phyloP scores from a whole-genome alignment of 1,140 invertebrate genomes.

The Formica exsecta region DNA sequence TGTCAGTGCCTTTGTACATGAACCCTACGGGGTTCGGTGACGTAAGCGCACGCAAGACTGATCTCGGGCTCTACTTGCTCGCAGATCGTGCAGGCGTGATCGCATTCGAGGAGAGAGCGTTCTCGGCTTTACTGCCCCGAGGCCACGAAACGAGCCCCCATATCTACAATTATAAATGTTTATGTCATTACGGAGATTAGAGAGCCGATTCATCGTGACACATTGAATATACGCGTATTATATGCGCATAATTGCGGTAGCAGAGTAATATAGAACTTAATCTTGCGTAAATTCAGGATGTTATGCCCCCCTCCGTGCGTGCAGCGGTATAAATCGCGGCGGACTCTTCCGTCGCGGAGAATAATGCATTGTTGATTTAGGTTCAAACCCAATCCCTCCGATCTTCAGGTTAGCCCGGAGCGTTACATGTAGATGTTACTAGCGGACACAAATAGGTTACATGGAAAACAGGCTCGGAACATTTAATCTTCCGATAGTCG shows the following conservation, averaged over 20 bases:
- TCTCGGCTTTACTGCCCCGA: slow-evolving; percentile 33
- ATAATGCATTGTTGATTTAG: slow-evolving; percentile 75
- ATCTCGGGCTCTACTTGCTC: slow-evolving; percentile 11
- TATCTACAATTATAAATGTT: slow-evolving; percentile 67
- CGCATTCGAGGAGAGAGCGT: slow-evolving; percentile 22
- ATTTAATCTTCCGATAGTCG: slow-evolving; percentile 74
- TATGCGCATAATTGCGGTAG: slow-evolving; percentile 67
- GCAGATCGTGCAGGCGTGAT: slow-evolving; percentile 55
- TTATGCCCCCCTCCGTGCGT: slow-evolving; percentile 21
- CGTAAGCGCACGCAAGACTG: slow-evolving; percentile 39
- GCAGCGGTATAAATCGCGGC: slow-evolving; percentile 60
- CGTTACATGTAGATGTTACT: slow-evolving; percentile 57
- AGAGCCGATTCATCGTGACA: slow-evolving; percentile 58
- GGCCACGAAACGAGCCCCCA: slow-evolving; percentile 48
- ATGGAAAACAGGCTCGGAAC: slow-evolving; percentile 34
- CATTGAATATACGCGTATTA: slow-evolving; percentile 65
- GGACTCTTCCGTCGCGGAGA: slow-evolving; percentile 52
- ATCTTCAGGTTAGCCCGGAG: slow-evolving; percentile 10
- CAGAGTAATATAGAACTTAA: slow-evolving; percentile 71
- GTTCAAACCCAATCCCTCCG: slow-evolving; percentile 42
- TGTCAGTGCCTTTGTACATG: slow-evolving; percentile 15
- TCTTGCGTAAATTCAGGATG: slow-evolving; percentile 68
- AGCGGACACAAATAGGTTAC: slow-evolving; percentile 35
- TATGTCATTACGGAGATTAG: slow-evolving; percentile 68
- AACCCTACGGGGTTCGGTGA: background rate